Conservation (phyloP, 1,140 invertebrate genomes). For the Pseudomyrmex pallidus region DNA sequence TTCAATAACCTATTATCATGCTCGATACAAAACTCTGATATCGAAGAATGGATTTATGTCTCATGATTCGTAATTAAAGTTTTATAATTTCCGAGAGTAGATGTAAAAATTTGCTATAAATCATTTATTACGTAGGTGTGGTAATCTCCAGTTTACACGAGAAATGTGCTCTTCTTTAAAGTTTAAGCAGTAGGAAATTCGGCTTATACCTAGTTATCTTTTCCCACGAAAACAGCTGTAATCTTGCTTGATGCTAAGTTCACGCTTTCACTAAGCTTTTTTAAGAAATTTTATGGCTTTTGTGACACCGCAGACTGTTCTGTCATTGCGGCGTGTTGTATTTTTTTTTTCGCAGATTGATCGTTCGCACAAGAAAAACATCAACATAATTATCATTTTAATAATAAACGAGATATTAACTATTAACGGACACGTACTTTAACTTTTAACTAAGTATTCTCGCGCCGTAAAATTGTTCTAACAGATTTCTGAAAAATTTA, state of each 20-base stretch:
- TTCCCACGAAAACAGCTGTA: neutral
- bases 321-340: neutral
- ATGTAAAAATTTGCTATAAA: slow-evolving; percentile 37
- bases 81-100: slow-evolving; percentile 35
- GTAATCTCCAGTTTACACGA: slow-evolving; percentile 42
- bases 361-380: neutral
- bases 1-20: slow-evolving; percentile 9
- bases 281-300: slow-evolving; percentile 9
- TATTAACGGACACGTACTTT: neutral
- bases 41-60: neutral
- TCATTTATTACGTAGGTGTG: slow-evolving; percentile 32
- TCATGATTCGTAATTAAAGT: slow-evolving; percentile 40
- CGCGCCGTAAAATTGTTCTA: slow-evolving; percentile 3
- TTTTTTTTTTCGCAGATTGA: slow-evolving; percentile 32
- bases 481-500: slow-evolving; percentile 22
- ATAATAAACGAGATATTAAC: neutral
- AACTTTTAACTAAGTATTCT: slow-evolving; percentile 36
- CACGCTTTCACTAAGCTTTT: neutral
- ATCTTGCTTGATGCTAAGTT: slow-evolving; percentile 18
- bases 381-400: neutral
- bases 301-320: neutral
- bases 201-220: neutral
- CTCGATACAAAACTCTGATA: neutral
- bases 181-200: slow-evolving; percentile 24
- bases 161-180: slow-evolving; percentile 8